Evolutionary conservation across 2,113 vertebrate genomes (phyloP).

Genomic region (Muntiacus muntjak): DNA sequence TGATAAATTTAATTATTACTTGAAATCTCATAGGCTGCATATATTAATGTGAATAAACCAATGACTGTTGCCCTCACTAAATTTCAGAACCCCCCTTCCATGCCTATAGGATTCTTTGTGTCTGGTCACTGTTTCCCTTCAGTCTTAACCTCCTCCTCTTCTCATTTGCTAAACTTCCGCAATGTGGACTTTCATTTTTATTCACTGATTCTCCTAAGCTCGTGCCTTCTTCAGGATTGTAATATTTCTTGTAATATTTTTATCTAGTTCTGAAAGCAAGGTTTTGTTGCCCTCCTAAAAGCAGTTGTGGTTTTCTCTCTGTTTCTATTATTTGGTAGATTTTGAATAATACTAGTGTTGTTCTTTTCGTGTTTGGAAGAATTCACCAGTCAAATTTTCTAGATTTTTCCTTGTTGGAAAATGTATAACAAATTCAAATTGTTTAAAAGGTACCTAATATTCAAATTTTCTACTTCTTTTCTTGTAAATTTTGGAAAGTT

Average conservation of each 20-base stretch:
- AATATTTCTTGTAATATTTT: background rate
- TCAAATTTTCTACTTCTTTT: background rate
- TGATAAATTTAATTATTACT: background rate
- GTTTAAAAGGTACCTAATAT: background rate
- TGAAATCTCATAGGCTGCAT: background rate
- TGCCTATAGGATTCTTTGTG: background rate
- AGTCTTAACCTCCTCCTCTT: fast-evolving
- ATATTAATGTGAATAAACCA: background rate
- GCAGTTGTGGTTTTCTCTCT: background rate
- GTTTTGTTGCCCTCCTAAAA: background rate
- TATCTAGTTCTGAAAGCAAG: background rate
- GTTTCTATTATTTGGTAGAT: background rate
- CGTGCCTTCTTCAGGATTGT: background rate
- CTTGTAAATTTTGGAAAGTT: background rate
- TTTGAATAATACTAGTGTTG: background rate
- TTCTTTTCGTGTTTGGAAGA: background rate
- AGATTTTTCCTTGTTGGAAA: background rate
- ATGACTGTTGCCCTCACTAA: background rate
- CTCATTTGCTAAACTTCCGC: background rate
- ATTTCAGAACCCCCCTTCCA: background rate
- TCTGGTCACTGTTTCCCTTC: background rate
- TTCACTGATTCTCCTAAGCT: background rate
- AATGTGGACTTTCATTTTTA: background rate
- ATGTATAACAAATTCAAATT: background rate
- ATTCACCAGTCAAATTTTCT: background rate